These are phyloP conservation scores for Balanococcus diminutus DNA, from an alignment of 2,888 invertebrate genomes.

Conservation along the genomic window DNA sequence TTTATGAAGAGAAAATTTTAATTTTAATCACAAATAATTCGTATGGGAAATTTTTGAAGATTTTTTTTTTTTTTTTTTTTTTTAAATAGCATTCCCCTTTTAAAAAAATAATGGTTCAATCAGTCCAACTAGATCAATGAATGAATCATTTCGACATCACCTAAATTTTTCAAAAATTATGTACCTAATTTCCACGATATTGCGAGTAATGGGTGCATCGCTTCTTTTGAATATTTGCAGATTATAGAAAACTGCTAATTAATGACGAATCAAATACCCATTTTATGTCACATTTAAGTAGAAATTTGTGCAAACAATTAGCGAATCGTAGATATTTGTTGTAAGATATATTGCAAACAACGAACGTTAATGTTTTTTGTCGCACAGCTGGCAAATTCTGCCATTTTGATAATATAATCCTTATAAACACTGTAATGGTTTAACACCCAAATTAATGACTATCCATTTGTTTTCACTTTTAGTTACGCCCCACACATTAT, in stretches of 20 bases:
- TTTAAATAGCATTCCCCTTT: too few relatives aligned
- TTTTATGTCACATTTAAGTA: constrained; percentile 35
- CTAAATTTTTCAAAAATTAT: too few relatives aligned
- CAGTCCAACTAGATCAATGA: too few relatives aligned
- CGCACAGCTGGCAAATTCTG: constrained; percentile 28
- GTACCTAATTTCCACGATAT: too few relatives aligned
- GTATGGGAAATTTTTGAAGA: too few relatives aligned
- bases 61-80: too few relatives aligned
- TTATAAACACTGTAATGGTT: constrained; percentile 41
- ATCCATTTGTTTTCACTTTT: constrained; percentile 39
- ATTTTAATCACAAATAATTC: too few relatives aligned
- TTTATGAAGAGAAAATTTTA: too few relatives aligned
- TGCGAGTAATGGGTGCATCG: too few relatives aligned
- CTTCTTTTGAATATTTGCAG: too few relatives aligned
- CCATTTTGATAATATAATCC: constrained; percentile 41
- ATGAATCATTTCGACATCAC: too few relatives aligned
- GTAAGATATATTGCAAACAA: constrained; percentile 32
- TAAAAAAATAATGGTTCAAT: too few relatives aligned
- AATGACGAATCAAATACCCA: constrained; percentile 28
- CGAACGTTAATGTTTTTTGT: constrained; percentile 40
- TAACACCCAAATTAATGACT: constrained; percentile 33
- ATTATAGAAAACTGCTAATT: not conserved
- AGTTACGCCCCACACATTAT: constrained; percentile 34
- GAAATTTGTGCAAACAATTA: constrained; percentile 26
- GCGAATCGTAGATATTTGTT: constrained; percentile 32